Evolutionary conservation across 2,888 invertebrate species (phyloP).

Genomic region (Masnerella sp.): DNA sequence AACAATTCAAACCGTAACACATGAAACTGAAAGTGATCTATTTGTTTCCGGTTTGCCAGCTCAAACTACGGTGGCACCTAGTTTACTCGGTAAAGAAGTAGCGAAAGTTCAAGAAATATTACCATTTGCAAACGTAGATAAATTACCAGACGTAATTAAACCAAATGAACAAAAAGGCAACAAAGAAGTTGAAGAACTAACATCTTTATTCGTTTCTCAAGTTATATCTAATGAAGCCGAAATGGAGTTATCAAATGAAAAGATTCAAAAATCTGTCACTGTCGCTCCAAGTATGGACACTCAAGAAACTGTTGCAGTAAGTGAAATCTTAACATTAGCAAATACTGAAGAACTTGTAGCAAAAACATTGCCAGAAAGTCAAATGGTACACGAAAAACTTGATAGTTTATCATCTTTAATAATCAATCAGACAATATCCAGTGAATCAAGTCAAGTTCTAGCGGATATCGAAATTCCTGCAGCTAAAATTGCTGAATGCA

Average conservation of each 20-base stretch:
- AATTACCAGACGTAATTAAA: slow-evolving; percentile 46
- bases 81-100: slow-evolving; percentile 71
- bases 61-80: slow-evolving; percentile 72
- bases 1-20: slow-evolving; percentile 64
- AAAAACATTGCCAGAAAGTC: slow-evolving; percentile 63
- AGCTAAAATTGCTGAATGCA: slow-evolving; percentile 72
- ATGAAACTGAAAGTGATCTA: slow-evolving; percentile 63
- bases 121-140: slow-evolving; percentile 65
- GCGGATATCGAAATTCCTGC: slow-evolving; percentile 64
- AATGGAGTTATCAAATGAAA: slow-evolving; percentile 62
- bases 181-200: slow-evolving; percentile 62
- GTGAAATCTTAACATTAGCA: slow-evolving; percentile 64
- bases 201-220: slow-evolving; percentile 68
- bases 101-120: slow-evolving; percentile 67
- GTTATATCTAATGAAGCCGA: slow-evolving; percentile 65
- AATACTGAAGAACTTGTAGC: slow-evolving; percentile 67
- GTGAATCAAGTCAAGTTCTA: slow-evolving; percentile 64
- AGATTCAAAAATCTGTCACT: slow-evolving; percentile 68
- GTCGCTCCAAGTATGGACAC: slow-evolving; percentile 73
- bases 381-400: slow-evolving; percentile 67
- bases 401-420: slow-evolving; percentile 67
- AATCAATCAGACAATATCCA: slow-evolving; percentile 65
- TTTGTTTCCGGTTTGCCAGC: slow-evolving; percentile 64
- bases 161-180: slow-evolving; percentile 61
- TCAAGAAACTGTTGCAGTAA: slow-evolving; percentile 69